phyloP scores from a whole-genome alignment of 2,113 vertebrate genomes.

The Callithrix jacchus region DNA sequence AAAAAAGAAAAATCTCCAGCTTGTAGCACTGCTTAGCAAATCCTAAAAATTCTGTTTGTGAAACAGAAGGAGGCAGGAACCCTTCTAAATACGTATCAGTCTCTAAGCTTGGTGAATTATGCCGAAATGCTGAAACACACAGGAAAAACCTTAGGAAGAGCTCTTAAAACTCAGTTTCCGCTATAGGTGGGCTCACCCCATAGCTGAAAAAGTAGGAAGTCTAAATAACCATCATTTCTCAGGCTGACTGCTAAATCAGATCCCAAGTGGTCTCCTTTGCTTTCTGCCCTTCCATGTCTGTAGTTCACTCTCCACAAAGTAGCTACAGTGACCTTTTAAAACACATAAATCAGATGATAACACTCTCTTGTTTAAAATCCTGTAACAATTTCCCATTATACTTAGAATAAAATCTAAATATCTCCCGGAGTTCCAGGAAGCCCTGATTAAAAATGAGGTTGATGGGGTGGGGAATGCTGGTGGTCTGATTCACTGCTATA shows the following conservation, averaged over 20 bases:
- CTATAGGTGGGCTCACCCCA: background rate
- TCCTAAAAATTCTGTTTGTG: background rate
- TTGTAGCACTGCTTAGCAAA: background rate
- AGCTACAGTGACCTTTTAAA: background rate
- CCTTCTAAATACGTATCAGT: background rate
- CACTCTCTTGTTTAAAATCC: background rate
- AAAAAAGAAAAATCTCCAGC: background rate
- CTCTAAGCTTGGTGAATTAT: background rate
- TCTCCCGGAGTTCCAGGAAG: background rate
- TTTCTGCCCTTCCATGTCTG: background rate
- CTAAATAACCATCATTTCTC: background rate
- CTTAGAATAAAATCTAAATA: background rate
- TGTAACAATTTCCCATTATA: background rate
- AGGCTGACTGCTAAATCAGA: background rate
- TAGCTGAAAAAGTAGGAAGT: background rate
- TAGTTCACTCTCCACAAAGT: background rate
- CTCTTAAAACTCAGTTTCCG: background rate
- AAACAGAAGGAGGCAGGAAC: background rate
- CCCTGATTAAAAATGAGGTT: background rate
- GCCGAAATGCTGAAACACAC: background rate
- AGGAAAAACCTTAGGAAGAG: background rate
- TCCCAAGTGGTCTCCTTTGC: background rate
- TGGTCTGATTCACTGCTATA: background rate
- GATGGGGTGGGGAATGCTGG: too few species aligned
- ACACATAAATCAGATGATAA: background rate